Conservation (phyloP, 1,140 invertebrate species). For the Wasmannia auropunctata region DNA sequence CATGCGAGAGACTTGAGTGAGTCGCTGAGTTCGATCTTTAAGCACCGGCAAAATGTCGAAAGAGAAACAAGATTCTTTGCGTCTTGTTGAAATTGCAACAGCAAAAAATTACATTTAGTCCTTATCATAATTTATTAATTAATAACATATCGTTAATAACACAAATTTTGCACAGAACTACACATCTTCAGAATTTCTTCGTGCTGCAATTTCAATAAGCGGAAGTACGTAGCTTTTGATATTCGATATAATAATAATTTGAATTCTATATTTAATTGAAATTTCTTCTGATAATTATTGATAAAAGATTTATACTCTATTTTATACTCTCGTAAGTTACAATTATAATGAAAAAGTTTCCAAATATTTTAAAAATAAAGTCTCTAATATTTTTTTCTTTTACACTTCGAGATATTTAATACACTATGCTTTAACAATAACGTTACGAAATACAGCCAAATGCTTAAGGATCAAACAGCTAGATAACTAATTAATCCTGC, state of each 20-base stretch:
- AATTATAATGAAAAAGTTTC: too few relatives aligned
- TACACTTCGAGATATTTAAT: too few relatives aligned
- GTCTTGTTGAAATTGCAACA: neutral
- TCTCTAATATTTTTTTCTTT: too few relatives aligned
- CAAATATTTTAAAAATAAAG: too few relatives aligned
- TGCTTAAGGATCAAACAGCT: neutral
- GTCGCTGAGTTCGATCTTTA: neutral
- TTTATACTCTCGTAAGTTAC: too few relatives aligned
- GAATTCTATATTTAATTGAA: too few relatives aligned
- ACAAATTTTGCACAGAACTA: neutral
- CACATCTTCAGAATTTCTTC: neutral
- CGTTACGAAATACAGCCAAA: neutral
- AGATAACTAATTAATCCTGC: constrained; percentile 24
- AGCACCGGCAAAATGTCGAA: neutral
- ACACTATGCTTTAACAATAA: neutral
- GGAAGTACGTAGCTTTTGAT: neutral
- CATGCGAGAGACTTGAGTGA: neutral
- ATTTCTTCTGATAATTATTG: too few relatives aligned
- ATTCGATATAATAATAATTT: neutral
- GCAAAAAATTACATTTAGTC: neutral
- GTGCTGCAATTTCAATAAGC: neutral
- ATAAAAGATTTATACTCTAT: too few relatives aligned
- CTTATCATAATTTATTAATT: neutral
- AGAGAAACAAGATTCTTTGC: neutral
- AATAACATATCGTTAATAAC: neutral